A percentile compares a stretch with the other conserved stretches of the same genome.
Evolutionary conservation across 2,113 vertebrate species (phyloP).

Genomic region (Myotis lucifugus): DNA sequence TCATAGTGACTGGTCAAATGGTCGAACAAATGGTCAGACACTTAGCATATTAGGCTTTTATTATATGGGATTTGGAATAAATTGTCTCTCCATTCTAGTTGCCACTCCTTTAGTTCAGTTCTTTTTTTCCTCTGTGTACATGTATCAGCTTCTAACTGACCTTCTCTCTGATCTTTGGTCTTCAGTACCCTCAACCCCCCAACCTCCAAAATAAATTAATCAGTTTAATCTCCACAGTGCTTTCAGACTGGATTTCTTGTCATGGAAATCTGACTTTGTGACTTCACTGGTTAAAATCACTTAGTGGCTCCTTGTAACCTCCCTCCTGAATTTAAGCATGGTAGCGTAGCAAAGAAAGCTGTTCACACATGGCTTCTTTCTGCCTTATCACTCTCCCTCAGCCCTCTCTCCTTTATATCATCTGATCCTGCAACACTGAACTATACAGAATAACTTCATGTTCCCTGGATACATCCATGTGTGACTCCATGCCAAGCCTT

Average conservation of each 20-base stretch:
- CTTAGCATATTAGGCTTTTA: too few relatives aligned
- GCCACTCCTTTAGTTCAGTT: background rate
- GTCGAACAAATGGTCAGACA: too few relatives aligned
- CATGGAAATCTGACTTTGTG: slow-evolving; percentile 4
- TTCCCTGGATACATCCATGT: background rate
- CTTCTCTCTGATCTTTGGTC: background rate
- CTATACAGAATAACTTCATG: background rate
- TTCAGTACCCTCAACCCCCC: background rate
- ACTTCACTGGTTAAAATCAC: background rate
- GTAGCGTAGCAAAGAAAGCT: background rate
- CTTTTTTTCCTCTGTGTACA: background rate
- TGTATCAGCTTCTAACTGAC: background rate
- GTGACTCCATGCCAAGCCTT: background rate
- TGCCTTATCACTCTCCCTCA: background rate
- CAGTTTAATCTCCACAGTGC: background rate
- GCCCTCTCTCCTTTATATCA: background rate
- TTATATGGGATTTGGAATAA: background rate
- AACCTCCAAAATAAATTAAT: background rate
- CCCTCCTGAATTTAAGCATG: background rate
- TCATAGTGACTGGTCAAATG: too few relatives aligned
- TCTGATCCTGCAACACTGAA: background rate
- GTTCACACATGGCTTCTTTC: background rate
- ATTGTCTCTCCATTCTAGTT: background rate
- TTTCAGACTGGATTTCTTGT: background rate
- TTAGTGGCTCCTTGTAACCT: background rate